These are phyloP conservation scores for Papilio protenor DNA, from an alignment of 2,888 invertebrate genomes.

Conservation along the genomic window DNA sequence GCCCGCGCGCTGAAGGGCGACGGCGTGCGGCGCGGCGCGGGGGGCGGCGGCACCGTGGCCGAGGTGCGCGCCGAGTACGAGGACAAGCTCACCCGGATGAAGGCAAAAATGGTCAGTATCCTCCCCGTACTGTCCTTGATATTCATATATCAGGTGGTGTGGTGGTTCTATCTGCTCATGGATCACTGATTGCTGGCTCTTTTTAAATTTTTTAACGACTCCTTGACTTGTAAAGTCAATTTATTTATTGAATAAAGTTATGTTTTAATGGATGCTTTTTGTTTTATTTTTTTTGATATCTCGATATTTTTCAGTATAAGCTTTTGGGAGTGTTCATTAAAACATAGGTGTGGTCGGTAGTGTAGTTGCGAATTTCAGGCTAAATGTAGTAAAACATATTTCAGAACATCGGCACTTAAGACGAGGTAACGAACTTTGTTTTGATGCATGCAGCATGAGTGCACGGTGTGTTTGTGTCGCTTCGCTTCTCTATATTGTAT, in stretches of 20 bases:
- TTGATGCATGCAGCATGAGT: conserved; percentile 52
- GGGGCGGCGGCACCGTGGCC: conserved; percentile 68
- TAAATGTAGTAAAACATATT: conserved; percentile 39
- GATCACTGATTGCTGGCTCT: conserved; percentile 66
- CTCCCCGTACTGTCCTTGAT: conserved; percentile 76
- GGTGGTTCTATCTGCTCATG: conserved; percentile 79
- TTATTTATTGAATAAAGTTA: conserved; percentile 61
- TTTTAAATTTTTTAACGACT: conserved; percentile 47
- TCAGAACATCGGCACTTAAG: conserved; percentile 4
- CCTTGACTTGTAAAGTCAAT: conserved; percentile 65
- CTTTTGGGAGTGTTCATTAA: conserved; percentile 62
- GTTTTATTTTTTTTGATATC: conserved; percentile 71
- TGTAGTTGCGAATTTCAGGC: conserved; percentile 49
- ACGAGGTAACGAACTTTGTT: conserved; percentile 68
- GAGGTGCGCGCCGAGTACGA: conserved; percentile 88
- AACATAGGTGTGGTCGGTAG: conserved; percentile 56
- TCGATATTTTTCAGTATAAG: conserved; percentile 38
- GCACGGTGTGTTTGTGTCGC: conserved; percentile 42
- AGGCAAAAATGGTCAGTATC: conserved; percentile 91
- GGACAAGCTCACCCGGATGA: conserved; percentile 90
- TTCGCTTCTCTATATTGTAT: neutral
- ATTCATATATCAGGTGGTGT: conserved; percentile 78
- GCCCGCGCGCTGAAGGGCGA: conserved; percentile 63
- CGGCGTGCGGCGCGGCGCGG: conserved; percentile 58
- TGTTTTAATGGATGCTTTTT: conserved; percentile 70